phyloP scores from a whole-genome alignment of 2,113 vertebrate genomes.

The Pagrus major region DNA sequence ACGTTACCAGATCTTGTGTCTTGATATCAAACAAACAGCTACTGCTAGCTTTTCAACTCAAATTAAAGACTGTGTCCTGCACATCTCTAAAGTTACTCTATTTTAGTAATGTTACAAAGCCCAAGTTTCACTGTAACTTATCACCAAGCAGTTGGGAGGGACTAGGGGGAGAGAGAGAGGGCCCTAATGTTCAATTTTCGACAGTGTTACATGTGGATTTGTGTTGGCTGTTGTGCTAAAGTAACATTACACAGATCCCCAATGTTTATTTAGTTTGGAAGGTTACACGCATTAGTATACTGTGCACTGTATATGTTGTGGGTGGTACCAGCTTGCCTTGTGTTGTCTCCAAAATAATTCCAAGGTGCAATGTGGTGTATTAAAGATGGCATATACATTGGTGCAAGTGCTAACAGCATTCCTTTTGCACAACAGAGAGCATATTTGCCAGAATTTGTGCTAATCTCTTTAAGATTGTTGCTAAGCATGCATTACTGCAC shows the following conservation, averaged over 20 bases:
- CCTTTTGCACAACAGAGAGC: neutral
- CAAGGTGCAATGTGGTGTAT: constrained; percentile 5
- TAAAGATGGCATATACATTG: neutral
- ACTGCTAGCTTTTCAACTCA: too few relatives aligned
- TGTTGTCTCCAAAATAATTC: constrained; percentile 23
- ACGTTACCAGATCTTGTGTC: too few relatives aligned
- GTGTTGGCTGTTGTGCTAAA: neutral
- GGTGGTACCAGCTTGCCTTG: constrained; percentile 31
- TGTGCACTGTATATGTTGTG: constrained; percentile 2
- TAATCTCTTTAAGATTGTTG: constrained; percentile 9
- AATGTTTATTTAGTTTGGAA: constrained; percentile 10
- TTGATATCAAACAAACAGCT: too few relatives aligned
- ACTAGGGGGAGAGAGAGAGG: too few relatives aligned
- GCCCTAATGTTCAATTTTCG: too few relatives aligned
- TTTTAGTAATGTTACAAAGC: too few relatives aligned
- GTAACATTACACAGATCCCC: neutral
- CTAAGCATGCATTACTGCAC: neutral
- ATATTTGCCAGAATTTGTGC: neutral
- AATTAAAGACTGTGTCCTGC: too few relatives aligned
- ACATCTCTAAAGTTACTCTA: too few relatives aligned
- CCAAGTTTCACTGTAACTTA: too few relatives aligned
- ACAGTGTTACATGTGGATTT: too few relatives aligned
- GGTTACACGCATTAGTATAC: neutral
- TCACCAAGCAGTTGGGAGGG: too few relatives aligned
- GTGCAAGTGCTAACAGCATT: neutral